Conservation (phyloP, 2,888 invertebrate species). For the Nycteola revayana region DNA sequence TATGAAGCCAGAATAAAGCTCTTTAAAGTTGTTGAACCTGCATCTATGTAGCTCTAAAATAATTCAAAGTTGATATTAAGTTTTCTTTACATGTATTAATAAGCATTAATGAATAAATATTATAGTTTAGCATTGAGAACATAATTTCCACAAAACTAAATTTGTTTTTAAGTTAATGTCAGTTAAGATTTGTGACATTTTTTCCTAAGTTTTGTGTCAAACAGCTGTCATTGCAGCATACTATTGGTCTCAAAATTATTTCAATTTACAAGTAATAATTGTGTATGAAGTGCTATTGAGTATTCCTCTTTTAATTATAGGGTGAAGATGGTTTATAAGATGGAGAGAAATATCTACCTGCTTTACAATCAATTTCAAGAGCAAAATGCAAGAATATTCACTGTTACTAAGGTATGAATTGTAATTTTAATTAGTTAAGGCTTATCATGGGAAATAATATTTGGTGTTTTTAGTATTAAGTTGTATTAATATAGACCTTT, state of each 20-base stretch:
- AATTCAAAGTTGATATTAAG: too few relatives aligned
- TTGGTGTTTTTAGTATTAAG: too few relatives aligned
- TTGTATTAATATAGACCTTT: too few relatives aligned
- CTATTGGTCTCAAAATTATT: constrained; percentile 1
- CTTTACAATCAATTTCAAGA: constrained; percentile 16
- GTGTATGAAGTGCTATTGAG: constrained; percentile 4
- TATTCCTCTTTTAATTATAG: constrained; percentile 22
- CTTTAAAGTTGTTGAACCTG: too few relatives aligned
- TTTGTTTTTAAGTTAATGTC: constrained; percentile 37
- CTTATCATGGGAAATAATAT: too few relatives aligned
- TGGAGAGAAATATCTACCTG: constrained; percentile 16
- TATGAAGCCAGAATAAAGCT: too few relatives aligned
- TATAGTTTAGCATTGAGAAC: too few relatives aligned
- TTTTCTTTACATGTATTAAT: too few relatives aligned
- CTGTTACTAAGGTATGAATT: constrained; percentile 32
- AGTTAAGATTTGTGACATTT: constrained; percentile 45
- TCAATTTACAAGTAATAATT: neutral
- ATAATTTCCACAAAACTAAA: constrained; percentile 22
- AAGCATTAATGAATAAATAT: too few relatives aligned
- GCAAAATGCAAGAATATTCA: constrained; percentile 16
- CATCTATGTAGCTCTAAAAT: too few relatives aligned
- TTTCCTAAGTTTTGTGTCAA: constrained; percentile 50
- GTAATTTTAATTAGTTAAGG: constrained; percentile 3
- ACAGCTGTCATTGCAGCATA: constrained; percentile 42
- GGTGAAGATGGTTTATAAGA: constrained; percentile 19